Base-by-base conservation (phyloP, 2,797 vertebrate species). In the Enteromius afrohamiltoni region DNA sequence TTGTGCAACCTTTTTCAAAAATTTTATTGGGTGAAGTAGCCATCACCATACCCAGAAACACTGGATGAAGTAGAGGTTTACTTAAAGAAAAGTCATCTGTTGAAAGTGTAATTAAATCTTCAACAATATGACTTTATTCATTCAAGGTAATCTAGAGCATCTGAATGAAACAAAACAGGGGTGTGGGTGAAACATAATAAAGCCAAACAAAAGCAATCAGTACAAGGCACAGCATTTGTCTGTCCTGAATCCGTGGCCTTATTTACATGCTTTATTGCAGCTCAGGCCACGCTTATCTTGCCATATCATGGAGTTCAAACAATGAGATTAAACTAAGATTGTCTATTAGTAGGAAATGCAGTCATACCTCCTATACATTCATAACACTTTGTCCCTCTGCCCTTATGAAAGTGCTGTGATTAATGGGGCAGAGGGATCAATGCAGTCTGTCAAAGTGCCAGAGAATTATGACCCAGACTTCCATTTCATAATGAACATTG, bases 401-500 rank as follows among this genome's bases (percentile, higher is more conserved):
- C 60, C 62, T 70, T 70, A 60, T 65, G 78, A 53, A 58, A 26
- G n/a, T 55, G 69, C 71, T 51, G 13, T 87, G 76, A 86, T 83
- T 83, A 84, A 85, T 74, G 37, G 49, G 76, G 60, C 29, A 47
- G 49, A 58, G 69, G 82, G 88, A 89, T 89, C 85, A 82, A 87
- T 89, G 83, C 34, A 49, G 62, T 77, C 79, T 79, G 81, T 55
- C 49, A 85, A 67, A 45, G 81, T 60, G 62, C 49, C 83, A 80
- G 77, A 84, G 83, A 90, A 83, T 86, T 86, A 89, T 83, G 76
- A 80, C 77, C 51, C 68, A 71, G 70, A 75, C 69, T 37, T 84
- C 85, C 49, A 86, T 89, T 88, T 88, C 83, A 86, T 90, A 79
- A 89, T 86, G 86, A 88, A 85, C 79, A 79, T 49, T 73, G 79